Evolutionary conservation across 2,888 invertebrate genomes (phyloP), one percentile per base, ranked within the genome.

Genomic region (Andrena minutula): DNA sequence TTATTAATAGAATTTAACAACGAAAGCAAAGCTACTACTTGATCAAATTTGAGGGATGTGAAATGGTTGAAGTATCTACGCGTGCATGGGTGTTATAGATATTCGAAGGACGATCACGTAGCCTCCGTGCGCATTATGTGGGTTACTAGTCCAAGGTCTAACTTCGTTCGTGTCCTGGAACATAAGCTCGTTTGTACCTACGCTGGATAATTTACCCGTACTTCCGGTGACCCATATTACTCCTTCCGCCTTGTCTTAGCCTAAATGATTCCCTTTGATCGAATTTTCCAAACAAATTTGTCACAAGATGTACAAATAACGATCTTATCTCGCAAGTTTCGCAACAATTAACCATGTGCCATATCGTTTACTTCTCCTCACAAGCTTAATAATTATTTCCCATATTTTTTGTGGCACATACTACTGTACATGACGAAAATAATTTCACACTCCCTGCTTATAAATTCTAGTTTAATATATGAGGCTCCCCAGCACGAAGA

Each of bases 81-180:
- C 10, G 75, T 76, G 63, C 72, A 58, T 30, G 58, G 51, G 65
- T 49, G 79, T 78, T 86, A 83, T 89, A 81, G 88, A 82, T 79
- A 81, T 78, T 66, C 77, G 85, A 85, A 89, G 84, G 89, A 86
- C 86, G 76, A 56, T 76, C 66, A 53, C 64, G 84, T 82, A 78
- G 76, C 71, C 77, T 79, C 75, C 63, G 74, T 35, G 65, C 74
- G 70, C 65, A 82, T 86, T 89, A 89, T 90, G 64, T 89, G 75
- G 89, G 89, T 89, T 84, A 89, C 83, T 76, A 82, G 89, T 85
- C 68, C 90, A 89, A 89, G 89, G 89, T 86, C 77, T 56, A 73
- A 82, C 60, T 76, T 77, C 60, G 80, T 82, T 82, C 87, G 77
- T 85, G 82, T 75, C 79, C 81, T 76, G 82, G 85, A 78, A 82